phyloP scores from a whole-genome alignment of 1,140 invertebrate species.

The Eriosoma lanigerum region DNA sequence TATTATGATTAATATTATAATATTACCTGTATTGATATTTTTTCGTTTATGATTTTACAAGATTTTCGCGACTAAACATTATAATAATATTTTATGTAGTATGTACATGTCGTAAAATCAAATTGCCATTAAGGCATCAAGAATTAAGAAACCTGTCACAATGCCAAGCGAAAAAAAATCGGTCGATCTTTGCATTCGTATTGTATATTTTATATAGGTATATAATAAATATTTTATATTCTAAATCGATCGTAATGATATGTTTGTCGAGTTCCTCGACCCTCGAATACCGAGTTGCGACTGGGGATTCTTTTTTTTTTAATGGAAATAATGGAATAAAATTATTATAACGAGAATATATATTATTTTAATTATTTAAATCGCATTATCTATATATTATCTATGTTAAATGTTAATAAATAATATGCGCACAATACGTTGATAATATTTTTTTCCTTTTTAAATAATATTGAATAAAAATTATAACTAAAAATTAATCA shows the following conservation, averaged over 20 bases:
- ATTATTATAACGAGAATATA: too few relatives aligned
- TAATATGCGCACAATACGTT: too few relatives aligned
- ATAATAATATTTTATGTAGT: background rate
- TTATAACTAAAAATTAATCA: too few relatives aligned
- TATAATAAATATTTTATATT: background rate
- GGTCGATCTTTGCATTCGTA: constrained; percentile 8
- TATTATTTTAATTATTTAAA: too few relatives aligned
- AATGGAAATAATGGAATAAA: constrained; percentile 16
- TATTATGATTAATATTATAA: background rate
- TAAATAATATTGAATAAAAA: too few relatives aligned
- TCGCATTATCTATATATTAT: too few relatives aligned
- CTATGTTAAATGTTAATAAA: too few relatives aligned
- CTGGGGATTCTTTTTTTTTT: background rate
- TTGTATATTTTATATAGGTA: background rate
- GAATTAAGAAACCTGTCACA: constrained; percentile 16
- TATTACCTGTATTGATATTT: background rate
- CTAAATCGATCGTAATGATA: background rate
- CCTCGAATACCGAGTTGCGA: background rate
- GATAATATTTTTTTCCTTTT: too few relatives aligned
- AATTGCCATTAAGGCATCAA: too few relatives aligned
- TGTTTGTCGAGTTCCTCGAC: constrained; percentile 11
- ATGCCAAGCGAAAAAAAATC: constrained; percentile 1
- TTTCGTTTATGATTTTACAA: background rate
- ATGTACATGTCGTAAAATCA: constrained; percentile 10
- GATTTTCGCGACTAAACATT: background rate